These are phyloP conservation scores for Falco punctatus DNA, from an alignment of 2,113 vertebrate genomes.

Conservation along the genomic window DNA sequence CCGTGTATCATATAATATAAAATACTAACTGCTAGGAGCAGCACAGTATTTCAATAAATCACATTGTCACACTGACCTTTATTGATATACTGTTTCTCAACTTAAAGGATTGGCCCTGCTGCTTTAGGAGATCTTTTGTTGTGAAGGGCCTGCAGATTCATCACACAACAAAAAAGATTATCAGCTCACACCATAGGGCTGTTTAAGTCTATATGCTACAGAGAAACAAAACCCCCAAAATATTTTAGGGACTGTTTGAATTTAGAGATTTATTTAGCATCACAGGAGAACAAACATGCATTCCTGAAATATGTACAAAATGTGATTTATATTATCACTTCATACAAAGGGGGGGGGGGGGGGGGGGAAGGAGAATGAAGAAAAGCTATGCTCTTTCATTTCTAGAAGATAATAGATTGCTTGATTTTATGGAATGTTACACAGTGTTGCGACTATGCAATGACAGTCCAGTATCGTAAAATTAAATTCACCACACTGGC, in stretches of 20 bases:
- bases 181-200: slow-evolving; percentile 33
- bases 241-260: background rate
- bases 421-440: slow-evolving; percentile 18
- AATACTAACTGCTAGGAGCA: slow-evolving; percentile 62
- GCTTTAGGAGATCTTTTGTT: slow-evolving; percentile 69
- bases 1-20: slow-evolving; percentile 68
- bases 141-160: slow-evolving; percentile 52
- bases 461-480: background rate
- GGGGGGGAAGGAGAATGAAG: background rate
- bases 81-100: slow-evolving; percentile 71
- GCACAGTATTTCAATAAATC: slow-evolving; percentile 73
- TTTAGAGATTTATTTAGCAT: slow-evolving; percentile 19
- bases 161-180: slow-evolving; percentile 62
- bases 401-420: background rate
- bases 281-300: background rate
- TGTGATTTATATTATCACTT: background rate
- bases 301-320: slow-evolving; percentile 28
- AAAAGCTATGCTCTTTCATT: slow-evolving; percentile 2
- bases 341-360: background rate
- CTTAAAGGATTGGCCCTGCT: slow-evolving; percentile 61
- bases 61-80: slow-evolving; percentile 76
- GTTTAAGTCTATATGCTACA: slow-evolving; percentile 40
- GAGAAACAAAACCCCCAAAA: background rate
- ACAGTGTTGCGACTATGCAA: background rate
- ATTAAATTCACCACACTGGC: background rate